Evolutionary conservation across 2,888 invertebrate genomes (phyloP).

Genomic region (Microdon myrmicae): DNA sequence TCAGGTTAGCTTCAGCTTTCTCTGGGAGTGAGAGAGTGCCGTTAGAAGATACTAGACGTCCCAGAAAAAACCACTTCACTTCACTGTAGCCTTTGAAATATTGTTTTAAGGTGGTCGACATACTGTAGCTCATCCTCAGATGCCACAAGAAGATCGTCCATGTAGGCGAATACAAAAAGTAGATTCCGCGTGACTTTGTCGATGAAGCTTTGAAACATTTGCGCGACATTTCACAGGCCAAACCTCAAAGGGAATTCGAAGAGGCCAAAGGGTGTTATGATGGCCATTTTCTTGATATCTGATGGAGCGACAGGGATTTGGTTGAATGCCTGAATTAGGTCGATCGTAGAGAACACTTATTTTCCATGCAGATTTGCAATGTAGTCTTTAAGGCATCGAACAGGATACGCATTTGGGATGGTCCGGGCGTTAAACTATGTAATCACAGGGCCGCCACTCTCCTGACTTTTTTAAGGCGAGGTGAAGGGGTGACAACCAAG

Average conservation of each 20-base stretch:
- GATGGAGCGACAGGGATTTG: constrained; percentile 17
- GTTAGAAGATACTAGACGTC: constrained; percentile 14
- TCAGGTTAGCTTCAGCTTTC: constrained; percentile 6
- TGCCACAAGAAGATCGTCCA: constrained; percentile 57
- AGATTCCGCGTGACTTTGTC: constrained; percentile 53
- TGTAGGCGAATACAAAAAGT: constrained; percentile 51
- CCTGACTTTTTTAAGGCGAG: no score
- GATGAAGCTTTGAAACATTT: constrained; percentile 60
- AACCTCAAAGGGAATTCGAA: constrained; percentile 59
- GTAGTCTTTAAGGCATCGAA: constrained; percentile 52
- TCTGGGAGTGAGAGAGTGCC: constrained; percentile 10
- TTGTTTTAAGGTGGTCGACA: no score
- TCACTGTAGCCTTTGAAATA: constrained; percentile 45
- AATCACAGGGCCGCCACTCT: constrained; percentile 23
- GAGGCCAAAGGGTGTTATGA: constrained; percentile 60
- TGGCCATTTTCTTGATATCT: constrained; percentile 32
- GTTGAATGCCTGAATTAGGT: constrained; percentile 33
- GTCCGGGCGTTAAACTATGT: constrained; percentile 49
- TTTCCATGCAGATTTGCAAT: constrained; percentile 32
- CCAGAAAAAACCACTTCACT: constrained; percentile 17
- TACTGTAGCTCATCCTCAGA: no score
- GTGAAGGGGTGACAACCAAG: constrained; percentile 7
- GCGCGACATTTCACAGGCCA: constrained; percentile 58
- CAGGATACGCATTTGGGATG: constrained; percentile 58
- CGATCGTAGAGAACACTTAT: constrained; percentile 37